Conservation (phyloP, 2,888 invertebrate genomes). For the Platycheirus albimanus region DNA sequence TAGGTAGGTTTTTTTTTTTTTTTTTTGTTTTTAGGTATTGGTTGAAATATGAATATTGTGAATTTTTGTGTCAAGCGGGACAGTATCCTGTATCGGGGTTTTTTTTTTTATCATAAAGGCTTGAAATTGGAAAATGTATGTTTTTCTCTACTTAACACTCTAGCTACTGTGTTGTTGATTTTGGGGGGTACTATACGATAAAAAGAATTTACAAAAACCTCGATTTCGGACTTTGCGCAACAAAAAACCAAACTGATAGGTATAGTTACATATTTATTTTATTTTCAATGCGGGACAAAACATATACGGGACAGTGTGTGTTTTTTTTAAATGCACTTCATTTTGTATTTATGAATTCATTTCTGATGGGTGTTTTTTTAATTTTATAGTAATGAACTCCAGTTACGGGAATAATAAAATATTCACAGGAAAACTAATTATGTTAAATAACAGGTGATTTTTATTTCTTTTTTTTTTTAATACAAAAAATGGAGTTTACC, state of each 20-base stretch:
- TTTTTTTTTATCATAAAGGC: slow-evolving; percentile 60
- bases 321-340: slow-evolving; percentile 38
- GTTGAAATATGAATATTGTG: slow-evolving; percentile 56
- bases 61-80: slow-evolving; percentile 65
- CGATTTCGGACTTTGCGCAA: slow-evolving; percentile 25
- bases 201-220: slow-evolving; percentile 26
- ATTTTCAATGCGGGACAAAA: neutral
- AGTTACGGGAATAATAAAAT: neutral
- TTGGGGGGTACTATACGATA: slow-evolving; percentile 20
- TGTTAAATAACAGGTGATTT: slow-evolving; percentile 1
- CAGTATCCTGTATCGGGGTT: slow-evolving; percentile 44
- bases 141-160: slow-evolving; percentile 35
- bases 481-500: neutral
- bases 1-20: no score
- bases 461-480: neutral
- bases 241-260: neutral
- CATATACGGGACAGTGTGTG: neutral
- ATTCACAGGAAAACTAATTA: slow-evolving; percentile 11
- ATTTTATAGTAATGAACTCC: slow-evolving; percentile 7
- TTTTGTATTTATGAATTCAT: slow-evolving; percentile 44
- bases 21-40: neutral
- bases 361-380: slow-evolving; percentile 13
- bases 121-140: slow-evolving; percentile 48
- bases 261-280: neutral
- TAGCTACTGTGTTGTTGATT: slow-evolving; percentile 11